A percentile compares a stretch with the other conserved stretches of the same genome.
phyloP scores from a whole-genome alignment of 2,888 invertebrate species.

The Lamproptera curius region DNA sequence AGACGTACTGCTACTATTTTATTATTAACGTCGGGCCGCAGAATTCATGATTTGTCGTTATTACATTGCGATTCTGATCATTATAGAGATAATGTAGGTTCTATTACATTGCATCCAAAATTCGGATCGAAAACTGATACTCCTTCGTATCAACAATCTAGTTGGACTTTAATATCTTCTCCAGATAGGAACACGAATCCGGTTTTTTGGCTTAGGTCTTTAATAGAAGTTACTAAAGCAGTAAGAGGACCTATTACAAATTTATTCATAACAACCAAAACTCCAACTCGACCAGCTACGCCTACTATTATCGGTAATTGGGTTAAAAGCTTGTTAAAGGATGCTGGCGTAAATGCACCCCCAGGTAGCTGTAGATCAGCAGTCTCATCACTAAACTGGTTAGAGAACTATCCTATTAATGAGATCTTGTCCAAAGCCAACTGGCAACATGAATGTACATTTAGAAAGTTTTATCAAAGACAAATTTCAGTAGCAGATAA shows the following conservation, averaged over 20 bases:
- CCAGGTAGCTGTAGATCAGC: slow-evolving; percentile 23
- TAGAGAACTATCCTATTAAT: too few species aligned
- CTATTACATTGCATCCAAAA: slow-evolving; percentile 22
- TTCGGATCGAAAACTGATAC: slow-evolving; percentile 29
- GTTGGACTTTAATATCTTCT: slow-evolving; percentile 17
- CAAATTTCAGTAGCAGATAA: too few species aligned
- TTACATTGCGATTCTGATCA: slow-evolving; percentile 20
- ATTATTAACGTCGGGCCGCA: slow-evolving; percentile 25
- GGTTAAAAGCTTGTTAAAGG: slow-evolving; percentile 15
- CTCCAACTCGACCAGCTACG: slow-evolving; percentile 15
- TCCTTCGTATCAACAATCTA: slow-evolving; percentile 18
- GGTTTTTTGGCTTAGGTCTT: slow-evolving; percentile 16
- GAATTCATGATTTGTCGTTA: slow-evolving; percentile 27
- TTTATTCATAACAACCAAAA: slow-evolving; percentile 20
- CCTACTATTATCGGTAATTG: slow-evolving; percentile 18
- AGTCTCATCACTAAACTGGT: too few species aligned
- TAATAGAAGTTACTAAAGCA: slow-evolving; percentile 4
- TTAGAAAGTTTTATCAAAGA: too few species aligned
- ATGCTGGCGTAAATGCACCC: slow-evolving; percentile 19
- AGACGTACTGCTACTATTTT: slow-evolving; percentile 20
- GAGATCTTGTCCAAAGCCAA: too few species aligned
- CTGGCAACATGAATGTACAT: too few species aligned
- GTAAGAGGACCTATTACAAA: slow-evolving; percentile 12
- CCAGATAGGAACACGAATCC: slow-evolving; percentile 20
- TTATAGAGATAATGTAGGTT: slow-evolving; percentile 19